These are phyloP conservation scores for Aricia agestis DNA, from an alignment of 1,140 invertebrate genomes.

Conservation along the genomic window DNA sequence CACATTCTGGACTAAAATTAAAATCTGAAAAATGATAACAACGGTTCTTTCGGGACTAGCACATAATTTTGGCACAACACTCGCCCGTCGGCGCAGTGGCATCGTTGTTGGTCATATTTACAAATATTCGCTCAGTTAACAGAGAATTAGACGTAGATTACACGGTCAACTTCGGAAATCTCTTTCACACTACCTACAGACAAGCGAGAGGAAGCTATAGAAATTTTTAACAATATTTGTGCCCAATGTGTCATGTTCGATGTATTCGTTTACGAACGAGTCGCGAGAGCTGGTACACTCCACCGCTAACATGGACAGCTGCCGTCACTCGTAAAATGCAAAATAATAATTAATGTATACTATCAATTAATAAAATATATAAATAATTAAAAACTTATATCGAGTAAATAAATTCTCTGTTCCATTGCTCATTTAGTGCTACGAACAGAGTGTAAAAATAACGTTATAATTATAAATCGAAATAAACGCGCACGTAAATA, in stretches of 20 bases:
- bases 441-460: conserved; percentile 70
- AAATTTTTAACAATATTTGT: conserved; percentile 66
- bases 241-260: conserved; percentile 75
- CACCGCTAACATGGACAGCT: conserved; percentile 66
- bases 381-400: conserved; percentile 70
- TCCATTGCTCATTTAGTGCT: conserved; percentile 73
- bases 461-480: conserved; percentile 32
- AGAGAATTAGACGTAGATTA: conserved; percentile 35
- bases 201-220: conserved; percentile 58
- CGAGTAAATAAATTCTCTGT: conserved; percentile 76
- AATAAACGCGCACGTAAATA: conserved; percentile 33
- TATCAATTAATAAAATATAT: conserved; percentile 57
- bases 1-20: conserved; percentile 75
- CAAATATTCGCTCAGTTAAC: conserved; percentile 52
- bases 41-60: conserved; percentile 72
- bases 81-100: conserved; percentile 54
- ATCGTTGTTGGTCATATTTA: conserved; percentile 67
- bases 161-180: conserved; percentile 33
- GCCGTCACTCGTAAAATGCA: conserved; percentile 72
- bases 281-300: conserved; percentile 59
- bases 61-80: conserved; percentile 76
- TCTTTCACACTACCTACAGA: conserved; percentile 46
- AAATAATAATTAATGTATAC: conserved; percentile 73
- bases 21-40: conserved; percentile 76
- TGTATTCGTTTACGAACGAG: conserved; percentile 68